Evolutionary conservation across 1,140 invertebrate species (phyloP).

Genomic region (Pseudachorutes palmiensis): DNA sequence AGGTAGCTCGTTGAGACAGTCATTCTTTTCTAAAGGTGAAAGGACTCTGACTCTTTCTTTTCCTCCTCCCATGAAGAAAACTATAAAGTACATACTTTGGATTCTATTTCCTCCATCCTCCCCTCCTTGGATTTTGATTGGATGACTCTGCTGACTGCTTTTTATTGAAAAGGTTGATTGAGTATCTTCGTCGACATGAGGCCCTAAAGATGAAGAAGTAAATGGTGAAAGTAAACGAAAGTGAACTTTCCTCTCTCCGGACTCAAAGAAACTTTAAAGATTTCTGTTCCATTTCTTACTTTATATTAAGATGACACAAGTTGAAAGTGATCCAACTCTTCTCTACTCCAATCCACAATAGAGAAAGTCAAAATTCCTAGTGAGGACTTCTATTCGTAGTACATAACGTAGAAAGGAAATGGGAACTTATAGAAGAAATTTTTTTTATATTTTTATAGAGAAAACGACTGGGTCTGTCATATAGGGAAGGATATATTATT

Average conservation of each 20-base stretch:
- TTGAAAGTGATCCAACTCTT: background rate
- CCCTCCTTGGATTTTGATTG: background rate
- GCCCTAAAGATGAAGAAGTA: no score
- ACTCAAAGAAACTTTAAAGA: background rate
- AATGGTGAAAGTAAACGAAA: slow-evolving; percentile 10
- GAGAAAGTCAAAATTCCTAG: background rate
- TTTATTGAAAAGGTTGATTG: slow-evolving; percentile 15
- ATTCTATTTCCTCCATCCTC: background rate
- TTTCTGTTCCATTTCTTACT: background rate
- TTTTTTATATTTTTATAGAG: background rate
- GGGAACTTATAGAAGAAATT: background rate
- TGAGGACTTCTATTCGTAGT: background rate
- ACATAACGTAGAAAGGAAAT: background rate
- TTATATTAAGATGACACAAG: slow-evolving; percentile 14
- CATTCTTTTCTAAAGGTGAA: background rate
- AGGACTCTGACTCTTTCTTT: background rate
- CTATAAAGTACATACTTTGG: background rate
- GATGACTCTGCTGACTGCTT: background rate
- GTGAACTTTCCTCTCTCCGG: background rate
- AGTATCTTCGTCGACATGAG: no score
- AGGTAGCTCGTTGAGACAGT: background rate
- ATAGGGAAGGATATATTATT: background rate
- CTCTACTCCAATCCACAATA: background rate
- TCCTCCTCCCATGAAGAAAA: no score
- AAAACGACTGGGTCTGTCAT: background rate